Evolutionary conservation across 2,888 invertebrate genomes (phyloP), one percentile per base, ranked within the genome.

Genomic region (Stictocephala bisonia): DNA sequence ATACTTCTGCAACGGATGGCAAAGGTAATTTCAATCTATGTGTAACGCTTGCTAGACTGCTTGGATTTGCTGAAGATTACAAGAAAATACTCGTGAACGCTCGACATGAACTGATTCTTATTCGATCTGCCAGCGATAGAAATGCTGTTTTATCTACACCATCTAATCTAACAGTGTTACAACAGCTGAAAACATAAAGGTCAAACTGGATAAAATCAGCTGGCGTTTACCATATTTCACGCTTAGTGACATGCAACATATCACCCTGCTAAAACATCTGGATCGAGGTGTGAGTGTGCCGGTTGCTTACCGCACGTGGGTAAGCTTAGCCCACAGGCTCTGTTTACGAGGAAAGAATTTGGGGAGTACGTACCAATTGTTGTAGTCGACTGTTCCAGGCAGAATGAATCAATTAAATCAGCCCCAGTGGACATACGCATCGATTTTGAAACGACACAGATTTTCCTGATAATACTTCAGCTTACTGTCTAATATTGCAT

Each of bases 311-410:
- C n/a, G n/a, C n/a, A n/a, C n/a, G n/a, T n/a, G n/a, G 83, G 11
- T 82, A 56, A 56, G 9, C 15, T 24, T 9, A 2, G 7, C 24
- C 15, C 27, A 83, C 82, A 82, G 81, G 81, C 77, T 76, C 77
- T 77, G 20, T 56, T 75, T 22, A 60, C 75, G 24, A 51, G 74
- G 50, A 15, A 75, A 11, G 24, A 77, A 22, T 81, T 81, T 71
- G 76, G 77, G 75, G 71, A 73, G 24, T 44, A 72, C 4, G 79
- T 79, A 15, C 80, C 72, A 78, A 67, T 79, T 26, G 24, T 24
- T 3, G 56, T 56, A 27, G 27, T 56, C 15, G 56, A 56, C 27
- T 56, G 56, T 26, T 24, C 56, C 7, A 24, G 27, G 15, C 56
- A 81, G 75, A 79, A 79, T 48, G 80, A 81, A 72, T 35, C 70